phyloP scores from a whole-genome alignment of 2,113 vertebrate species.

The Coracopsis vasa region DNA sequence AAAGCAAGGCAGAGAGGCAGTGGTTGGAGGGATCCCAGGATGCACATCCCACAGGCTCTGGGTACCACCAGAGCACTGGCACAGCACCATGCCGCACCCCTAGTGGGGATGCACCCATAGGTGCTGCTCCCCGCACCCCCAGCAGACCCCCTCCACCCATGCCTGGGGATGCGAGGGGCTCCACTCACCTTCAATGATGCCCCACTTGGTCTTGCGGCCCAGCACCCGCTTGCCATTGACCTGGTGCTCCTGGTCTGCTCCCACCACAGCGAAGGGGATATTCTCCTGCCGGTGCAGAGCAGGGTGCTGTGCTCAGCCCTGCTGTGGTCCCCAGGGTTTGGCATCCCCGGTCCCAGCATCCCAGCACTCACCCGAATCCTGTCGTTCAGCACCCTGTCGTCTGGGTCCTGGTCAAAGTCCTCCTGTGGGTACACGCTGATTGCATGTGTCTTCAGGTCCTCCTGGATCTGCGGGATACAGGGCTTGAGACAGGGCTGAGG shows the following conservation, averaged over 20 bases:
- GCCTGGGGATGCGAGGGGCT: not conserved
- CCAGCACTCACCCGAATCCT: conserved; percentile 83
- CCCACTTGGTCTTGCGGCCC: conserved; percentile 97
- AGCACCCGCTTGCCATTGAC: conserved; percentile 91
- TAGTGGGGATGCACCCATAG: not conserved
- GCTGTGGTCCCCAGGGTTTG: fast-evolving
- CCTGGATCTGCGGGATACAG: conserved; percentile 80
- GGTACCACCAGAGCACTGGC: fast-evolving
- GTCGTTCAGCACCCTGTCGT: conserved; percentile 84
- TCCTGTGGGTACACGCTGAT: conserved; percentile 91
- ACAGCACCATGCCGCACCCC: not conserved
- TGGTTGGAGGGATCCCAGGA: fast-evolving
- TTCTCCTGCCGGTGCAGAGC: conserved; percentile 74
- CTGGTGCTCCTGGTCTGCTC: conserved; percentile 90
- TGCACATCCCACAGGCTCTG: fast-evolving
- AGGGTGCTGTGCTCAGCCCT: fast-evolving
- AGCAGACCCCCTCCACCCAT: fast-evolving
- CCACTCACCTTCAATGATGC: conserved; percentile 89
- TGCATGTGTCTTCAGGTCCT: conserved; percentile 82
- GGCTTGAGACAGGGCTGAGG: fast-evolving
- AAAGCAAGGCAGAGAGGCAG: not conserved
- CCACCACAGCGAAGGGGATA: conserved; percentile 95
- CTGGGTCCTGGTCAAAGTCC: conserved; percentile 86
- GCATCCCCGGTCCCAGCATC: fast-evolving
- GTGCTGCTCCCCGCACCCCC: not conserved